These are phyloP conservation scores for Meles meles DNA, from an alignment of 2,113 vertebrate genomes.

Conservation along the genomic window DNA sequence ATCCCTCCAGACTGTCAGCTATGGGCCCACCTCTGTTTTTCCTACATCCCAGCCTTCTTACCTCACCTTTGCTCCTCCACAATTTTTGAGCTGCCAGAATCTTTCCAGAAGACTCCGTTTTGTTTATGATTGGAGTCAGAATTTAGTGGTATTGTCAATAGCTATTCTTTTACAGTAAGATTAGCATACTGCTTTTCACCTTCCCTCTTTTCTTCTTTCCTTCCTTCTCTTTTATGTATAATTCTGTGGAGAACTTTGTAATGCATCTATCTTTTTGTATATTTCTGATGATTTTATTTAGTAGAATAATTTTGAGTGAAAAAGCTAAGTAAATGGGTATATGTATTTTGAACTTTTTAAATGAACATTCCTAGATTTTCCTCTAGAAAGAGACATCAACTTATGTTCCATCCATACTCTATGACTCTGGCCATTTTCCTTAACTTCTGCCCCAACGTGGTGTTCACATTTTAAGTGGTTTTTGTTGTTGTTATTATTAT, in stretches of 20 bases:
- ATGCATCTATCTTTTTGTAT: not conserved
- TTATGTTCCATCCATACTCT: not conserved
- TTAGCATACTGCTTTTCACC: not conserved
- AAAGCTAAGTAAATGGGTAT: not conserved
- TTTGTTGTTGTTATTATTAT: not conserved
- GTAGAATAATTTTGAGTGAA: not conserved
- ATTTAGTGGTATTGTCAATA: not conserved
- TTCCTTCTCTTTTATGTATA: not conserved
- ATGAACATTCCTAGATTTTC: not conserved
- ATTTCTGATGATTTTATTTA: not conserved
- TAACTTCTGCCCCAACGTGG: not conserved
- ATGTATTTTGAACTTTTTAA: not conserved
- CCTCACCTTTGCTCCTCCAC: no score
- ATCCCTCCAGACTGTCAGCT: not conserved
- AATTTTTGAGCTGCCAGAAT: not conserved
- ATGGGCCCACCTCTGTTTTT: not conserved
- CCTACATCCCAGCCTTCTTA: not conserved
- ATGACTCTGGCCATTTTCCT: not conserved
- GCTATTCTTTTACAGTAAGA: not conserved
- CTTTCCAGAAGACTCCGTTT: not conserved
- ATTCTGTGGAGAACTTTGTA: not conserved
- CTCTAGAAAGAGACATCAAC: not conserved
- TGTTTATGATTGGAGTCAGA: not conserved
- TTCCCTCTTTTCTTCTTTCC: not conserved
- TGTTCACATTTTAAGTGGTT: not conserved